Percentiles rank a stretch among this genome's conserved stretches.
These are phyloP conservation scores for Erannis defoliaria DNA, from an alignment of 2,888 invertebrate genomes.

Conservation along the genomic window DNA sequence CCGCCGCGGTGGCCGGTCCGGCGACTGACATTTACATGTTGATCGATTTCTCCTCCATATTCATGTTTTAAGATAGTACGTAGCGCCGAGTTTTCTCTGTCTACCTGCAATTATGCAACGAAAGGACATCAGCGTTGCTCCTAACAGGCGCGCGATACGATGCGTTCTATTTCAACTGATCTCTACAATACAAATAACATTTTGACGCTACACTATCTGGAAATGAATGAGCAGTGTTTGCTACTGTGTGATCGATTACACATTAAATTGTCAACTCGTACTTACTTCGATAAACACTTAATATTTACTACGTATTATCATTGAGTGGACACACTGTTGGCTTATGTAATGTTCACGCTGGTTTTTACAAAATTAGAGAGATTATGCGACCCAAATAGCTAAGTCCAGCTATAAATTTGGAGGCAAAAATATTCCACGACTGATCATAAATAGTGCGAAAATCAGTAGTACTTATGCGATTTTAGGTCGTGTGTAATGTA, in stretches of 20 bases:
- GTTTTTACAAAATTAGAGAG: slow-evolving; percentile 23
- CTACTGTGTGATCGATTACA: slow-evolving; percentile 55
- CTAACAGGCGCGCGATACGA: slow-evolving; percentile 27
- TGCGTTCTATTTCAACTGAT: slow-evolving; percentile 52
- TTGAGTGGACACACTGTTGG: slow-evolving; percentile 11
- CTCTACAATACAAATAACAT: slow-evolving; percentile 55
- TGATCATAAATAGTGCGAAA: slow-evolving; percentile 46
- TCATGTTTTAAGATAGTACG: slow-evolving; percentile 52
- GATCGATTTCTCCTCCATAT: slow-evolving; percentile 65
- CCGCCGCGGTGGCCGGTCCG: slow-evolving; percentile 40
- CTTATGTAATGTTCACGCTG: slow-evolving; percentile 3
- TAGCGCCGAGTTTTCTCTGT: slow-evolving; percentile 45
- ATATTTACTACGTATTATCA: slow-evolving; percentile 11
- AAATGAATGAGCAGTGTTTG: slow-evolving; percentile 60
- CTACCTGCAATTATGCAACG: slow-evolving; percentile 53
- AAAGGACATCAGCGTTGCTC: slow-evolving; percentile 34
- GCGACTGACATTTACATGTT: slow-evolving; percentile 61
- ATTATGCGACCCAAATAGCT: slow-evolving; percentile 51
- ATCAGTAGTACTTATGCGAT: slow-evolving; percentile 55
- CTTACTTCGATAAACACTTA: slow-evolving; percentile 26
- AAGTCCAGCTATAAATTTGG: slow-evolving; percentile 51
- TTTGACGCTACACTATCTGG: slow-evolving; percentile 56
- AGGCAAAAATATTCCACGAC: slow-evolving; percentile 56
- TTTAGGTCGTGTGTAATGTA: slow-evolving; percentile 59
- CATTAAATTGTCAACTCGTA: slow-evolving; percentile 57